Evolutionary conservation across 1,140 invertebrate genomes (phyloP), one percentile per base, ranked within the genome.

Genomic region (Frieseomelitta varia): DNA sequence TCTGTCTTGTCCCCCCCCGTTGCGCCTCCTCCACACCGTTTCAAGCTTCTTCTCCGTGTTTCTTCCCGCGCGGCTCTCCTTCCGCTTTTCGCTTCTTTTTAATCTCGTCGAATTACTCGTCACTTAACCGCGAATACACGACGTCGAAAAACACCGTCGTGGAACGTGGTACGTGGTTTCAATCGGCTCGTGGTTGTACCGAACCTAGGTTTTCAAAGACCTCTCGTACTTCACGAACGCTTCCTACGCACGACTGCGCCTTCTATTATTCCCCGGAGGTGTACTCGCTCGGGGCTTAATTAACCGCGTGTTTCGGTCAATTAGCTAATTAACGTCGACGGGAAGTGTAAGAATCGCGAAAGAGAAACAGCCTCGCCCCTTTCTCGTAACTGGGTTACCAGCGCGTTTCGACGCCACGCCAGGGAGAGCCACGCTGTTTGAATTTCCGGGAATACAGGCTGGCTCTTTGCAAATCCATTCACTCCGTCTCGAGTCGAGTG

Each of bases 301-400:
- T 90, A 90, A 87, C 81, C 73, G 63, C n/a, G 63, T 55, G 77
- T 51, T 68, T 89, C 73, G 87, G 79, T 91, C 90, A 86, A 91
- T 92, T 91, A 91, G 88, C 85, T 91, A 88, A 91, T 92, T 91
- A 92, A 91, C 87, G 87, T 78, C 81, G 17, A 17, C 76, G 85
- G 69, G 67, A 83, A 84, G 67, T 75, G n/a, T 81, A 87, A 90
- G 82, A 63, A 83, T 73, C 55, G 77, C 67, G 63, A 79, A 51
- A 56, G 61, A 56, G 30, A 73, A 72, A 85, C 73, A 56, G 12
- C 53, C 30, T 27, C 51, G 21, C 74, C 65, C 47, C n/a, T 47
- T 30, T 51, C 39, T 47, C 21, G 19, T 87, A 90, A 89, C 69
- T 89, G 79, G 87, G 81, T 90, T 91, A 90, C 55, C 72, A 21